A percentile compares a stretch with the other conserved stretches of the same genome.
These are phyloP conservation scores for Heliconius eleuchia DNA, from an alignment of 1,140 invertebrate genomes.

Conservation along the genomic window DNA sequence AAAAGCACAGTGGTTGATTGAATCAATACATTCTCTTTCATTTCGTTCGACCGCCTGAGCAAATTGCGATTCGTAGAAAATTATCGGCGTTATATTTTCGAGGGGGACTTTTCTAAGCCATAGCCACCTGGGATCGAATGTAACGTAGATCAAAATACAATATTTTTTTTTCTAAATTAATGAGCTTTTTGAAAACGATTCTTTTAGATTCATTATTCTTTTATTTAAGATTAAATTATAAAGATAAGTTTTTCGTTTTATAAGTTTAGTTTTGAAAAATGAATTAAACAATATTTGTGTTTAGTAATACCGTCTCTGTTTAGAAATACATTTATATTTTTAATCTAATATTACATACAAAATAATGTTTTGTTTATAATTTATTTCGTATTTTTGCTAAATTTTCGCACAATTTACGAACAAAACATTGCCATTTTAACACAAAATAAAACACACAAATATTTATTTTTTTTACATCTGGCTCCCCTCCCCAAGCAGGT, in stretches of 20 bases:
- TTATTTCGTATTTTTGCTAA: too few relatives aligned
- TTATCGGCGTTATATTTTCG: not conserved
- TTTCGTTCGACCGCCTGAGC: not conserved
- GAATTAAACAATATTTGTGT: too few relatives aligned
- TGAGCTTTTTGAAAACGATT: not conserved
- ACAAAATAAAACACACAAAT: too few relatives aligned
- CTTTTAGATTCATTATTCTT: not conserved
- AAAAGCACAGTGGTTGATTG: slow-evolving; percentile 1
- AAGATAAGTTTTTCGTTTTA: not conserved
- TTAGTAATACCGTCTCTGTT: too few relatives aligned
- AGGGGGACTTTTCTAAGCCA: not conserved
- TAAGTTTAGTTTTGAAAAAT: not conserved
- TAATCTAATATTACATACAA: too few relatives aligned
- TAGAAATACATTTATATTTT: too few relatives aligned
- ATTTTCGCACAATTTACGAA: too few relatives aligned
- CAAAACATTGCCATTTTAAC: too few relatives aligned
- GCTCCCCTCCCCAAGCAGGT: too few relatives aligned
- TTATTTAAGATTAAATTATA: not conserved
- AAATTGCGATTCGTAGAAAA: not conserved
- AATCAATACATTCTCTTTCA: not conserved
- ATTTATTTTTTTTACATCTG: too few relatives aligned
- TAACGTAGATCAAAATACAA: not conserved
- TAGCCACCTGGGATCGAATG: slow-evolving; percentile 4
- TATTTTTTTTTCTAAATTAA: not conserved
- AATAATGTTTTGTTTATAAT: too few relatives aligned